Percentiles rank a stretch among this genome's conserved stretches.
Conservation (phyloP, 2,888 invertebrate species). For the Leptura quadrifasciata region DNA sequence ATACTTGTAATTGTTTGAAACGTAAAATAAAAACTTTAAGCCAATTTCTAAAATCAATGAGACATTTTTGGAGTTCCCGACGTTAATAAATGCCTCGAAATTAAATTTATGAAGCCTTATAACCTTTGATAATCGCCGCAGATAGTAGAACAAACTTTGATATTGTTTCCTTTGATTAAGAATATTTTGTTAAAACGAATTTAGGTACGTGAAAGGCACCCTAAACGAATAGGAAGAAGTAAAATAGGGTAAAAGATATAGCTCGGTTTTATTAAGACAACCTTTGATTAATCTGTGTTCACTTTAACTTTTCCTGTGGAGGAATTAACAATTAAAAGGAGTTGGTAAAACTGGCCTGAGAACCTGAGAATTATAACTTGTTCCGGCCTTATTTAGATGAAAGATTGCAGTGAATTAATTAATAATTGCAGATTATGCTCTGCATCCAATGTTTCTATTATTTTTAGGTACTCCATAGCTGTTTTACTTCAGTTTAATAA, state of each 20-base stretch:
- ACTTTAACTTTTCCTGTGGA: background rate
- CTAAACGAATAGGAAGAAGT: slow-evolving; percentile 9
- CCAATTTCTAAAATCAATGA: background rate
- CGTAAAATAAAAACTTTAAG: too few relatives aligned
- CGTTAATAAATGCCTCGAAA: background rate
- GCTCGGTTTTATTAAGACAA: slow-evolving; percentile 19
- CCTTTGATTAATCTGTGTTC: slow-evolving; percentile 23
- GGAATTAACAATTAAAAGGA: slow-evolving; percentile 11
- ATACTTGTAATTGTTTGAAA: too few relatives aligned
- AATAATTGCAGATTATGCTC: background rate
- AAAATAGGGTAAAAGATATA: slow-evolving; percentile 9
- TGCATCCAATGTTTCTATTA: background rate
- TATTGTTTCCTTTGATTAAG: slow-evolving; percentile 17
- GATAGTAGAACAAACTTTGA: slow-evolving; percentile 15
- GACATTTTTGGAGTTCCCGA: background rate
- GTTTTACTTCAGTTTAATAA: background rate
- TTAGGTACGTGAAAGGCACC: slow-evolving; percentile 1
- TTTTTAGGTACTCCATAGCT: background rate
- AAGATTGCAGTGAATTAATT: slow-evolving; percentile 4
- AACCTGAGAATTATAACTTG: background rate
- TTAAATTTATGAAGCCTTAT: slow-evolving; percentile 13
- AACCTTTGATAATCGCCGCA: background rate
- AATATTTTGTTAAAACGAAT: slow-evolving; percentile 14
- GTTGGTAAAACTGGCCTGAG: background rate
- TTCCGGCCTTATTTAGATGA: background rate